Evolutionary conservation across 64 coral and sea anemone species (phyloP), one percentile per base, ranked within the genome.

Genomic region (Actinia tenebrosa): DNA sequence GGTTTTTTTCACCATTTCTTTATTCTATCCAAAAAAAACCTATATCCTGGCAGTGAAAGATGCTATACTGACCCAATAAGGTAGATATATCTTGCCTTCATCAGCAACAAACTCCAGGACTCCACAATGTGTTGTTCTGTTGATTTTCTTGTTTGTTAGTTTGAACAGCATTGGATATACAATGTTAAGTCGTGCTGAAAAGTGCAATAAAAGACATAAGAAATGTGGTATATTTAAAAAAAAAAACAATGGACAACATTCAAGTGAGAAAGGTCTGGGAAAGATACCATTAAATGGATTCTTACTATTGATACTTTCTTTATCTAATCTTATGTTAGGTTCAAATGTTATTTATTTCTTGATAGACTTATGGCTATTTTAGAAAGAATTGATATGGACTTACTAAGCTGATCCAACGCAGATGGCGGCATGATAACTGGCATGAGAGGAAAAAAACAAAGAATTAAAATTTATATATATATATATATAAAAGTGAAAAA

Each of bases 161-260:
- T 98, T 98, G 80, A 98, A 98, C 61, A 98, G 75, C 96, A 98
- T 98, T 14, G 96, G 96, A 82, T 98, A 98, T 8, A 98, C 96
- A 78, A 98, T 98, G 72, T 98, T 94, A 11, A 98, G 71, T 44
- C 96, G 85, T 44, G 96, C 96, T 98, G 47, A 50, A 50, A 50
- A n/a, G 22, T 0, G 15, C 10, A 61, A 3, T 14, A 77, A 8
- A 7, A 26, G 22, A 23, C 1, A 37, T 37, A 37, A 37, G 30
- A 37, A 37, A 37, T 37, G 30, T 37, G 30, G 71, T 77, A 77
- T n/a, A 3, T 26, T 77, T 37, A 0, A 37, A 77, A 77, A 37
- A 77, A 77, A 6, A 15, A 14, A 50, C 47, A 50, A 50, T 50
- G 47, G 47, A 5, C 47, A 77, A 30, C 71, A 77, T 25, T 47